Evolutionary conservation across 2,113 vertebrate genomes (phyloP), one percentile per base, ranked within the genome.

Genomic region (Polypterus senegalus): DNA sequence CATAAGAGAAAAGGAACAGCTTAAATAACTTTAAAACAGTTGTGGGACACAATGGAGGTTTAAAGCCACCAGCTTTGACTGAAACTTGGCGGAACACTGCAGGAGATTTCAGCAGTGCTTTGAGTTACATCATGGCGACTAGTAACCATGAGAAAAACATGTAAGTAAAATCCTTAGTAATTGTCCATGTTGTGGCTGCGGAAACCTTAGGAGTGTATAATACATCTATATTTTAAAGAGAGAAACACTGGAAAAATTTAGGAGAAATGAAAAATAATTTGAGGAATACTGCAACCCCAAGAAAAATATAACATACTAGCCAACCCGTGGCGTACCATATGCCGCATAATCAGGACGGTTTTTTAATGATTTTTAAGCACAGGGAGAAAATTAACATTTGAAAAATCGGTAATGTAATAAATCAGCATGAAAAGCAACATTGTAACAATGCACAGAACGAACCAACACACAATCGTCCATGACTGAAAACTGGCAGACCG

Each of bases 241-340:
- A 56, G 6, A 27, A 56, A 9, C 6, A 56, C 9, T 11, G 10
- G 10, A 9, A 56, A 6, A 27, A 10, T 56, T 6, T 56, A 56
- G 43, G 6, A 10, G 6, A 9, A 56, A 6, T 56, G 6, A 56
- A 27, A 9, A 5, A 56, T 6, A 56, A 27, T 56, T 56, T 4
- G 54, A 56, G 43, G 43, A 27, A 9, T 56, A 56, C 10, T 56
- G 54, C 6, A 56, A 56, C 54, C 54, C 54, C 9, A 56, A 56
- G 54, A 56, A 56, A 56, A 56, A 56, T 5, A 56, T 3, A 11
- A 56, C 54, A 9, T 56, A 56, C n/a, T n/a, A n/a, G n/a, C n/a
- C n/a, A n/a, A n/a, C n/a, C n/a, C n/a, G n/a, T n/a, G n/a, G n/a
- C n/a, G n/a, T n/a, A n/a, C n/a, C n/a, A n/a, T n/a, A n/a, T n/a